Evolutionary conservation across 2,113 vertebrate species (phyloP).

Genomic region (Coptodon bakossiorum): DNA sequence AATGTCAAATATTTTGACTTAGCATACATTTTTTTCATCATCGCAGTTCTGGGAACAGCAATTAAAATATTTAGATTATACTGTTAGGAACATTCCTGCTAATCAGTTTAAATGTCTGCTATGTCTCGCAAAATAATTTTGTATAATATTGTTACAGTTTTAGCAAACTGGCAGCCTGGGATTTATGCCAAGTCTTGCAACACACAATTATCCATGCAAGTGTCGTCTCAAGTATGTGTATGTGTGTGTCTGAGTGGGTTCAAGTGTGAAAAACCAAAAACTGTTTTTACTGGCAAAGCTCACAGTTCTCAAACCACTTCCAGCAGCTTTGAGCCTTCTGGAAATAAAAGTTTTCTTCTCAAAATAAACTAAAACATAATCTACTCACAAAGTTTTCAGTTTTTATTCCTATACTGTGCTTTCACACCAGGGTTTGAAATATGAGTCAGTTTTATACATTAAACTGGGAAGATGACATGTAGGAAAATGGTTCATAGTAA

Average conservation of each 20-base stretch:
- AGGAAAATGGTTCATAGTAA: neutral
- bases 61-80: neutral
- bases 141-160: neutral
- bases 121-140: neutral
- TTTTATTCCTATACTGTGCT: neutral
- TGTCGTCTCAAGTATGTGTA: neutral
- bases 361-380: neutral
- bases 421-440: neutral
- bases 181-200: neutral
- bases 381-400: neutral
- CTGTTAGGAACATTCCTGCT: neutral
- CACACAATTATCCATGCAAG: neutral
- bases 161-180: neutral
- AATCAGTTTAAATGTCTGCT: neutral
- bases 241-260: constrained; percentile 9
- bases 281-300: constrained; percentile 21
- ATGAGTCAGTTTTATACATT: neutral
- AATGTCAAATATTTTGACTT: neutral
- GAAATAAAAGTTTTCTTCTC: neutral
- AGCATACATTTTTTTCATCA: neutral
- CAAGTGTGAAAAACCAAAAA: constrained; percentile 8
- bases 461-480: neutral
- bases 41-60: neutral
- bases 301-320: neutral
- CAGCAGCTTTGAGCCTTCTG: neutral